A percentile compares a stretch with the other conserved stretches of the same genome.
phyloP scores from a whole-genome alignment of 1,140 invertebrate species.

The Tetramorium parvispinum region DNA sequence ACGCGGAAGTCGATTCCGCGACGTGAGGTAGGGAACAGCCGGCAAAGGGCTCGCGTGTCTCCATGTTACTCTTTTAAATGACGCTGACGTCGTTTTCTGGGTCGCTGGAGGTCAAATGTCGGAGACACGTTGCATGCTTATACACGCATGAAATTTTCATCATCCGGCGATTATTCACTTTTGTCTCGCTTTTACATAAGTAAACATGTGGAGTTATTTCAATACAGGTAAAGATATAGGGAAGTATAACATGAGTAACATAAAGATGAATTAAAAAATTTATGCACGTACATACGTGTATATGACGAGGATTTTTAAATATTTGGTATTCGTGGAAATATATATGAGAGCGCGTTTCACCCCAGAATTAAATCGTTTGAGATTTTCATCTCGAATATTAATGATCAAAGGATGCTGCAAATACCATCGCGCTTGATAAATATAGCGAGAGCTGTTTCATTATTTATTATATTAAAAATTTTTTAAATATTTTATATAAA shows the following conservation, averaged over 20 bases:
- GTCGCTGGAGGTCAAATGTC: conserved; percentile 23
- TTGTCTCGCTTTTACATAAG: neutral
- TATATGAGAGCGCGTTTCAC: neutral
- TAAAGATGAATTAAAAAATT: neutral
- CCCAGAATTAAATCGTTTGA: neutral
- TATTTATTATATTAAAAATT: neutral
- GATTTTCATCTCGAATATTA: neutral
- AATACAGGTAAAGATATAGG: neutral
- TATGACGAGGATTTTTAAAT: neutral
- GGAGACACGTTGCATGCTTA: conserved; percentile 28
- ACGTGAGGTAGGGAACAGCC: conserved; percentile 9
- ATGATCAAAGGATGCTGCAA: neutral
- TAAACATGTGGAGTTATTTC: neutral
- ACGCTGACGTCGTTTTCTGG: conserved; percentile 21
- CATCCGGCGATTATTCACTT: neutral
- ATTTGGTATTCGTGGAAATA: neutral
- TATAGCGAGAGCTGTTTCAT: neutral
- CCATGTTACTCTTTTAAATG: conserved; percentile 39
- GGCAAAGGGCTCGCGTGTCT: conserved; percentile 24
- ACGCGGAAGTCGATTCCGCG: conserved; percentile 54
- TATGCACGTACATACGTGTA: neutral
- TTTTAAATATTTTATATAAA: neutral
- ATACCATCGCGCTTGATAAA: neutral
- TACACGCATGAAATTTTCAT: conserved; percentile 32
- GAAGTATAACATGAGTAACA: neutral